Evolutionary conservation across 2,888 invertebrate genomes (phyloP).

Genomic region (Stegophylla sp.): DNA sequence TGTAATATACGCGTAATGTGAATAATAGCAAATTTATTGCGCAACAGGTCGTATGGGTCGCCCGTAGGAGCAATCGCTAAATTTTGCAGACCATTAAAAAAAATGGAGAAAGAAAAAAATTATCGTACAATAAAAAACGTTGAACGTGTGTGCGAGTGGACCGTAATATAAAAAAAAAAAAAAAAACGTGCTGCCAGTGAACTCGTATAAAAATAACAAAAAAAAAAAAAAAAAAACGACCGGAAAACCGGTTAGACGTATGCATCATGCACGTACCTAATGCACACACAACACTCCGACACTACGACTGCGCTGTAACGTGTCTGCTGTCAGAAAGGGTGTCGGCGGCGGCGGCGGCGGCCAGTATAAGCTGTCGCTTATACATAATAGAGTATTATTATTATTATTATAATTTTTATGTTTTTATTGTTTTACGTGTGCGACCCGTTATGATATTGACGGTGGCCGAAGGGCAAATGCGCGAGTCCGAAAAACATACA

Average conservation of each 20-base stretch:
- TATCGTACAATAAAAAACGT: neutral
- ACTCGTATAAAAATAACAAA: conserved; percentile 10
- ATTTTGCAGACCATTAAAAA: conserved; percentile 5
- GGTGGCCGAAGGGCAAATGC: neutral
- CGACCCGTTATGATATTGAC: neutral
- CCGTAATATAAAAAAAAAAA: conserved; percentile 30
- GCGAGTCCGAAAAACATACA: neutral
- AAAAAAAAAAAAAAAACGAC: conserved; percentile 11
- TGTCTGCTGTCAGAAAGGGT: neutral
- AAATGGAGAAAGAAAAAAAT: neutral
- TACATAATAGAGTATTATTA: no score
- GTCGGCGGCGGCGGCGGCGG: neutral
- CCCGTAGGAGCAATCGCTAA: neutral
- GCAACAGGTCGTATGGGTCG: neutral
- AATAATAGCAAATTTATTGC: no score
- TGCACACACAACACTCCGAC: neutral
- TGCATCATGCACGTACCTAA: neutral
- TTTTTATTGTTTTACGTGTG: neutral
- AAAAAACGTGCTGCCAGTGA: conserved; percentile 19
- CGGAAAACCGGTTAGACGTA: conserved; percentile 32
- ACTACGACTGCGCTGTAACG: conserved; percentile 15
- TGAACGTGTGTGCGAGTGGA: neutral
- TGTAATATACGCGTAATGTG: no score
- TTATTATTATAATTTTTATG: neutral
- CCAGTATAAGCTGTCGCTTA: no score